Percentiles rank a stretch among this genome's conserved stretches.
Conservation (phyloP, 2,888 invertebrate genomes). For the Stenchaetothrips biformis region DNA sequence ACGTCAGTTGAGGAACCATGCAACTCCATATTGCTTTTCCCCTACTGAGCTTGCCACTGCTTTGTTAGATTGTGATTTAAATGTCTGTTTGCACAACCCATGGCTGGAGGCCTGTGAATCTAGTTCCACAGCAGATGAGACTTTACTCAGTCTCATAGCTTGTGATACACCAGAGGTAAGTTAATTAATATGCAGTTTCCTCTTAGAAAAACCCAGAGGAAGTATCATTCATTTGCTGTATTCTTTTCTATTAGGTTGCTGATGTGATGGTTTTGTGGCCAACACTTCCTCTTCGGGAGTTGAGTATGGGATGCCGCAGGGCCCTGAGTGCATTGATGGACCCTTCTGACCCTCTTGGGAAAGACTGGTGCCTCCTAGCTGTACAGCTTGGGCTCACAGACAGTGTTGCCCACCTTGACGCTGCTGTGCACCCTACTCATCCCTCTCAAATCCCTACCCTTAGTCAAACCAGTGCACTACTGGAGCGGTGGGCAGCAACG, state of each 20-base stretch:
- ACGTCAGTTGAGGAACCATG: conserved; percentile 51
- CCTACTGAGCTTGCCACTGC: conserved; percentile 46
- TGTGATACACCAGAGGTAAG: conserved; percentile 53
- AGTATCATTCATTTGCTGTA: conserved; percentile 14
- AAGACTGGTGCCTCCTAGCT: conserved; percentile 74
- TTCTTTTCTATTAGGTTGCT: conserved; percentile 33
- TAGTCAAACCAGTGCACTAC: conserved; percentile 43
- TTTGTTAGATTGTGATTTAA: conserved; percentile 47
- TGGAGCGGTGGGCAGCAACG: conserved; percentile 50
- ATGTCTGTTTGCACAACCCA: conserved; percentile 47
- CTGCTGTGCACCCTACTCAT: conserved; percentile 37
- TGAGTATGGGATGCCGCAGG: conserved; percentile 56
- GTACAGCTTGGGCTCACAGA: conserved; percentile 61
- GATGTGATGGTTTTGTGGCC: conserved; percentile 47
- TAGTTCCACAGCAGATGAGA: conserved; percentile 47
- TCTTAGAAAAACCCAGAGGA: conserved; percentile 43
- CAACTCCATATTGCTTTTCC: conserved; percentile 45
- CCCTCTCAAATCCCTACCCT: conserved; percentile 35
- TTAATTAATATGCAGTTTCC: conserved; percentile 40
- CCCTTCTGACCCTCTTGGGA: conserved; percentile 65
- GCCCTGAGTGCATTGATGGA: conserved; percentile 64
- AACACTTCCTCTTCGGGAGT: conserved; percentile 55
- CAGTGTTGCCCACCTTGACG: conserved; percentile 49
- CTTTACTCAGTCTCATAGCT: conserved; percentile 54
- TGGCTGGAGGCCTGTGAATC: conserved; percentile 36